phyloP scores from a whole-genome alignment of 2,888 invertebrate genomes.

The Lochmaea capreae region DNA sequence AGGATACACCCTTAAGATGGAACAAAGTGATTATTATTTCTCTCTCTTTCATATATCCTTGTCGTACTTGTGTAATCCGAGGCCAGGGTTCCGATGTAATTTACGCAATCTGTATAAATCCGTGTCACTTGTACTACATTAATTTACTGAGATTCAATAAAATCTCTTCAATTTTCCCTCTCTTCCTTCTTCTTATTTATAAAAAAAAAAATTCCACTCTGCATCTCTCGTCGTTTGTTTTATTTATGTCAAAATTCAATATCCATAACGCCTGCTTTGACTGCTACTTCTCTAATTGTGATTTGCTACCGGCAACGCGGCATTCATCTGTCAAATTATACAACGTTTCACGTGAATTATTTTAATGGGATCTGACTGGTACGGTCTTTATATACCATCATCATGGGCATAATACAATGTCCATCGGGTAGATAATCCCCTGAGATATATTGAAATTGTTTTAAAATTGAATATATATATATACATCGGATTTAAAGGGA shows the following conservation, averaged over 20 bases:
- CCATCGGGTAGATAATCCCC: conserved; percentile 38
- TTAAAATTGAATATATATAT: conserved; percentile 18
- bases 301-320: conserved; percentile 45
- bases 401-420: conserved; percentile 19
- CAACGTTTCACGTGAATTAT: conserved; percentile 45
- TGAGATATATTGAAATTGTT: conserved; percentile 44
- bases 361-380: conserved; percentile 18
- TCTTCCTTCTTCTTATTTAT: no score
- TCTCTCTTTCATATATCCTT: no score
- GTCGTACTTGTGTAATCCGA: no score
- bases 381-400: conserved; percentile 12
- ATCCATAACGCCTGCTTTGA: conserved; percentile 28
- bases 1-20: no score
- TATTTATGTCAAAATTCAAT: conserved; percentile 39
- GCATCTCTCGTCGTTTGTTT: conserved; percentile 25
- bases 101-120: no score
- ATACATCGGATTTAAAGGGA: not conserved
- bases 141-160: not conserved
- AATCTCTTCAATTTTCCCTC: not conserved
- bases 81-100: no score
- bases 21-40: no score
- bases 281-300: conserved; percentile 45
- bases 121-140: not conserved
- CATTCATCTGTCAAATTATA: conserved; percentile 48
- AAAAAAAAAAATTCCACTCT: not conserved